Conservation (phyloP, 2,113 vertebrate species). For the Brachyhypopomus gauderio region DNA sequence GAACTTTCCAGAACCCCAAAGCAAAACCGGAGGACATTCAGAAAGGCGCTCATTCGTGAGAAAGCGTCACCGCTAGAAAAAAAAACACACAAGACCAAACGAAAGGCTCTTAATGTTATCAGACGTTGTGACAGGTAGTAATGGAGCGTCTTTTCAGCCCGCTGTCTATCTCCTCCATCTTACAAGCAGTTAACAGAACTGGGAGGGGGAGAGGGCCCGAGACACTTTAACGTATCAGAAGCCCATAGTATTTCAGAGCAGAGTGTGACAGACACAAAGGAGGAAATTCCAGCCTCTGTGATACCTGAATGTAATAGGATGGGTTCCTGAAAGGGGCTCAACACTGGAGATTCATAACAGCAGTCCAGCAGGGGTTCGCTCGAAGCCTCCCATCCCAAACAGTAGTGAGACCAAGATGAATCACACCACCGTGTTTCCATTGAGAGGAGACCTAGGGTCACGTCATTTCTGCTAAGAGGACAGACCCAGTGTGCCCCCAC, state of each 20-base stretch:
- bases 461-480: slow-evolving; percentile 3
- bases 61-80: neutral
- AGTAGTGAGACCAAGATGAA: slow-evolving; percentile 33
- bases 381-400: slow-evolving; percentile 1
- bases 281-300: slow-evolving; percentile 55
- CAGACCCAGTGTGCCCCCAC: neutral
- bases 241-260: slow-evolving; percentile 28
- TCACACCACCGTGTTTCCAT: neutral
- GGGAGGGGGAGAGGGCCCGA: slow-evolving; percentile 5
- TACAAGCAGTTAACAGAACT: slow-evolving; percentile 12
- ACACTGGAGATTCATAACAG: slow-evolving; percentile 56
- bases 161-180: neutral
- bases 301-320: slow-evolving; percentile 29
- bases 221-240: slow-evolving; percentile 19
- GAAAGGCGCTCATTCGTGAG: slow-evolving; percentile 5
- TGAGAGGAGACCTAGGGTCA: neutral
- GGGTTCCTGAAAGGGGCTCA: slow-evolving; percentile 21
- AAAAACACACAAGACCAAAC: neutral
- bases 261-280: slow-evolving; percentile 53
- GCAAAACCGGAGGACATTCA: neutral
- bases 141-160: neutral
- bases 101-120: slow-evolving; percentile 2
- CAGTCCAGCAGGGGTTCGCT: slow-evolving; percentile 47
- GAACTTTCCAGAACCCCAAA: slow-evolving; percentile 9
- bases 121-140: slow-evolving; percentile 5